These are phyloP conservation scores for Meriones unguiculatus DNA, from an alignment of 2,113 vertebrate species.

Conservation along the genomic window DNA sequence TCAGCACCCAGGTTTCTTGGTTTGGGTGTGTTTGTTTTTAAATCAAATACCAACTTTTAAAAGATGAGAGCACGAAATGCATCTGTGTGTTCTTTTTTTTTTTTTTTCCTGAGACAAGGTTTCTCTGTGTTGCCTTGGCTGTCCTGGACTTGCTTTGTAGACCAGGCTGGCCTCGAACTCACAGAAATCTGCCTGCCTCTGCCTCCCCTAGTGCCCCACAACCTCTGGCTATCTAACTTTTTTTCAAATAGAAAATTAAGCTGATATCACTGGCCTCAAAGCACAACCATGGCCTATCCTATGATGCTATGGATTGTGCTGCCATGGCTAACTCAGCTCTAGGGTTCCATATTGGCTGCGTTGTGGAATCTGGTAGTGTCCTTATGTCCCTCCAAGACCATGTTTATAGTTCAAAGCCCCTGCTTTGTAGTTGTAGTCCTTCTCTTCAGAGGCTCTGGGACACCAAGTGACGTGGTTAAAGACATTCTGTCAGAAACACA, in stretches of 20 bases:
- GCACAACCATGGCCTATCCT: not conserved
- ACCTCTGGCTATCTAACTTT: not conserved
- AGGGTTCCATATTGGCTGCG: too few relatives aligned
- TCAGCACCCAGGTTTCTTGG: not conserved
- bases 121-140: too few relatives aligned
- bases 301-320: not conserved
- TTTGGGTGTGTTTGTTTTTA: not conserved
- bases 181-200: too few relatives aligned
- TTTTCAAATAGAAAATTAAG: not conserved
- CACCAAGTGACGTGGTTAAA: not conserved
- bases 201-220: too few relatives aligned
- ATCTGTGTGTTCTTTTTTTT: too few relatives aligned
- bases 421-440: not conserved
- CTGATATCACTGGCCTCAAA: accelerated
- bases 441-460: not conserved
- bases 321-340: not conserved
- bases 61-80: not conserved
- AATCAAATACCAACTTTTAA: not conserved
- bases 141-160: too few relatives aligned
- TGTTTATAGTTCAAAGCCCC: not conserved
- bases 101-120: too few relatives aligned
- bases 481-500: not conserved
- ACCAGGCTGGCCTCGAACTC: too few relatives aligned
- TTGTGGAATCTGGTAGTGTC: not conserved
- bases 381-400: too few relatives aligned